A percentile compares a stretch with the other conserved stretches of the same genome.
Evolutionary conservation across 1,140 invertebrate species (phyloP).

Genomic region (Magallana gigas): DNA sequence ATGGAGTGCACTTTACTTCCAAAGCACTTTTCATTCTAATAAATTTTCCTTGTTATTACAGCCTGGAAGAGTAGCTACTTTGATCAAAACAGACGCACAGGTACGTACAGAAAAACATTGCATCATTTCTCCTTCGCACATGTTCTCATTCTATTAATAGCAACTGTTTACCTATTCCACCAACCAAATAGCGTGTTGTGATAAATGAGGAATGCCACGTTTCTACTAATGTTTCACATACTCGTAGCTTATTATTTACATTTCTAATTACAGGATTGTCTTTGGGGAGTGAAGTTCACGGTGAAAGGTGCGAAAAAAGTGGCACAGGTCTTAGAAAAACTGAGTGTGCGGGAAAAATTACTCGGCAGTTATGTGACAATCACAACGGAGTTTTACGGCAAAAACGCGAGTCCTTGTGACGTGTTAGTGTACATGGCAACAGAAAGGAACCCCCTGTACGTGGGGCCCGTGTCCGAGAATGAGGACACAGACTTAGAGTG

Average conservation of each 20-base stretch:
- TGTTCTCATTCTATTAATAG: constrained; percentile 11
- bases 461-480: constrained; percentile 83
- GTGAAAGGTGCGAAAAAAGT: constrained; percentile 81
- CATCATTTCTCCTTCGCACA: background rate
- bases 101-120: background rate
- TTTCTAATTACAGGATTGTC: constrained; percentile 83
- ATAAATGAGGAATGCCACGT: no score
- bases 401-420: constrained; percentile 77
- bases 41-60: constrained; percentile 44
- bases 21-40: background rate
- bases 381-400: constrained; percentile 53
- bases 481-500: constrained; percentile 79
- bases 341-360: constrained; percentile 87
- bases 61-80: constrained; percentile 66
- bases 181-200: background rate
- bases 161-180: constrained; percentile 13
- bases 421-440: constrained; percentile 88
- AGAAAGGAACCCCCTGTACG: constrained; percentile 86
- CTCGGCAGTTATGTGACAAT: constrained; percentile 86
- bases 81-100: constrained; percentile 49
- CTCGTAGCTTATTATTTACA: background rate
- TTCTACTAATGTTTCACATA: no score
- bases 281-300: constrained; percentile 90
- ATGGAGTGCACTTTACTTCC: no score
- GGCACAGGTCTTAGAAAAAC: constrained; percentile 84